A percentile compares a stretch with the other conserved stretches of the same genome.
Evolutionary conservation across 2,888 invertebrate genomes (phyloP).

Genomic region (Cheilosia scutellata): DNA sequence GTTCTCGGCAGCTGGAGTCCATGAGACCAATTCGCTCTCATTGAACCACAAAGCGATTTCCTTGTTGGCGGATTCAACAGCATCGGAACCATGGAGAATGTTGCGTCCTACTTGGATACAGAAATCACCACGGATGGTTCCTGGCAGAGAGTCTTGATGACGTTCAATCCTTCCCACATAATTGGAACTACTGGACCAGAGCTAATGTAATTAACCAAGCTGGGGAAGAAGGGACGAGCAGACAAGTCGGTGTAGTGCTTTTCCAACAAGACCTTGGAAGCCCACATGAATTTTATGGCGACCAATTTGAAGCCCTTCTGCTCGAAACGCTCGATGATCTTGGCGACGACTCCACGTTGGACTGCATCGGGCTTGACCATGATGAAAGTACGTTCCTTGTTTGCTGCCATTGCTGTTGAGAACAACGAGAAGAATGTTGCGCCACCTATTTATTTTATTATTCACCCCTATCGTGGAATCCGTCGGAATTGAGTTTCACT

Average conservation of each 20-base stretch:
- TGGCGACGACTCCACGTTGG: conserved; percentile 97
- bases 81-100: conserved; percentile 98
- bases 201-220: conserved; percentile 97
- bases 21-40: conserved; percentile 92
- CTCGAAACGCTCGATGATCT: conserved; percentile 98
- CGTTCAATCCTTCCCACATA: conserved; percentile 99
- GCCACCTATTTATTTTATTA: too few species aligned
- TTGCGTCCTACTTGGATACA: conserved; percentile 98
- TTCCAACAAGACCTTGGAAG: conserved; percentile 92
- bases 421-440: conserved; percentile 87
- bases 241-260: conserved; percentile 97
- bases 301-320: conserved; percentile 98
- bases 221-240: conserved; percentile 96
- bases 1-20: conserved; percentile 91
- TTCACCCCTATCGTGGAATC: too few species aligned
- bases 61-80: conserved; percentile 97
- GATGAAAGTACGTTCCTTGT: conserved; percentile 97
- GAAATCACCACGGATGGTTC: conserved; percentile 98
- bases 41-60: conserved; percentile 99
- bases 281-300: conserved; percentile 96
- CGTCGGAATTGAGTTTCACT: too few species aligned
- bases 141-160: conserved; percentile 97
- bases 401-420: conserved; percentile 88
- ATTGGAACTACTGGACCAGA: conserved; percentile 97
- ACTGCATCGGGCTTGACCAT: conserved; percentile 99